Evolutionary conservation across 2,888 invertebrate species (phyloP).

Genomic region (Byasa hedistus): DNA sequence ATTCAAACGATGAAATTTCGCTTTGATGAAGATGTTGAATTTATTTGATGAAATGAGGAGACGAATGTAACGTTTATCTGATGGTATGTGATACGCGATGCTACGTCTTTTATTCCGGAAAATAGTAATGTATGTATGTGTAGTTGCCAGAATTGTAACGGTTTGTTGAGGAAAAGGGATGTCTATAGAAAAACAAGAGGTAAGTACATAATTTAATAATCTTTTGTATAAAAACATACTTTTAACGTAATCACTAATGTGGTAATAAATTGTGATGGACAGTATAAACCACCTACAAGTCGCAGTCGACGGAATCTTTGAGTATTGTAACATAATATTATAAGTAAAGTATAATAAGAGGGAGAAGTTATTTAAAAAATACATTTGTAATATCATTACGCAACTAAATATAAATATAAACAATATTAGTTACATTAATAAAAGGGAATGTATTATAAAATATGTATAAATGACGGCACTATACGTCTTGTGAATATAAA

Average conservation of each 20-base stretch:
- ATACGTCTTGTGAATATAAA: slow-evolving; percentile 11
- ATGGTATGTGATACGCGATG: too few species aligned
- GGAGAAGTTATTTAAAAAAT: slow-evolving; percentile 8
- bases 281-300: slow-evolving; percentile 48
- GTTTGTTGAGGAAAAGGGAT: neutral
- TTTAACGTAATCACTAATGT: slow-evolving; percentile 67
- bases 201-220: slow-evolving; percentile 64
- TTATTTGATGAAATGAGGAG: too few species aligned
- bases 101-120: too few species aligned
- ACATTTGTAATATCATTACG: slow-evolving; percentile 23
- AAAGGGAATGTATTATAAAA: slow-evolving; percentile 23
- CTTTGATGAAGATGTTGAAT: too few species aligned
- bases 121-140: too few species aligned
- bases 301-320: slow-evolving; percentile 48
- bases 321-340: slow-evolving; percentile 50
- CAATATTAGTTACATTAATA: slow-evolving; percentile 19
- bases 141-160: too few species aligned
- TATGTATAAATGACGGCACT: slow-evolving; percentile 18
- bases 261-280: slow-evolving; percentile 75
- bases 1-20: too few species aligned
- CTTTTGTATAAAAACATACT: slow-evolving; percentile 67
- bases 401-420: slow-evolving; percentile 29
- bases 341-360: slow-evolving; percentile 13
- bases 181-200: slow-evolving; percentile 37
- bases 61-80: too few species aligned